Conservation (phyloP, 2,797 vertebrate genomes). For the Craterocephalus amniculus region DNA sequence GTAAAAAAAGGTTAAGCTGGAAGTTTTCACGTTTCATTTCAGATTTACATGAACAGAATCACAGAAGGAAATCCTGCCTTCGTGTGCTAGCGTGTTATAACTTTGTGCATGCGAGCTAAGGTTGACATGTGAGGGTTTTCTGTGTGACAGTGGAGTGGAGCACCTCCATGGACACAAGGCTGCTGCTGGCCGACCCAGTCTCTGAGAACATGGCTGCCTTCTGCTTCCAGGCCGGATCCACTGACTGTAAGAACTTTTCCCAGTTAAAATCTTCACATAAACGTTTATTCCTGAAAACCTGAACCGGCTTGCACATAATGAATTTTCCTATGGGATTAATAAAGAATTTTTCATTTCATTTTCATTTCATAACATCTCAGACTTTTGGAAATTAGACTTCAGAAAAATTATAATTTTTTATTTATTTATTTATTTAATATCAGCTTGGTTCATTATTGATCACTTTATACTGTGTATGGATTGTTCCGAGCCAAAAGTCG, state of each 20-base stretch:
- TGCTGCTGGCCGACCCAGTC: constrained; percentile 87
- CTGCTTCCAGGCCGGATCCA: constrained; percentile 77
- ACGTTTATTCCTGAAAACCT: neutral
- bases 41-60: neutral
- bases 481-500: no score
- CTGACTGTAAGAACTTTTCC: constrained; percentile 86
- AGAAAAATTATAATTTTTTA: neutral
- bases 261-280: neutral
- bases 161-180: constrained; percentile 83
- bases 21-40: neutral
- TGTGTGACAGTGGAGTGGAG: constrained; percentile 92
- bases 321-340: no score
- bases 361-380: no score
- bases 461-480: no score
- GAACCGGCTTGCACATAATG: neutral
- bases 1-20: no score
- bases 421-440: no score
- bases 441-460: no score
- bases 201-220: constrained; percentile 92
- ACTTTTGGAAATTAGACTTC: no score
- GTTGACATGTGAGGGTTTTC: neutral
- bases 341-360: no score
- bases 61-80: neutral
- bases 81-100: no score
- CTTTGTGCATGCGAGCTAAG: no score